Percentiles rank a stretch among this genome's conserved stretches.
Evolutionary conservation across 2,797 vertebrate genomes (phyloP).

Genomic region (Molothrus ater): DNA sequence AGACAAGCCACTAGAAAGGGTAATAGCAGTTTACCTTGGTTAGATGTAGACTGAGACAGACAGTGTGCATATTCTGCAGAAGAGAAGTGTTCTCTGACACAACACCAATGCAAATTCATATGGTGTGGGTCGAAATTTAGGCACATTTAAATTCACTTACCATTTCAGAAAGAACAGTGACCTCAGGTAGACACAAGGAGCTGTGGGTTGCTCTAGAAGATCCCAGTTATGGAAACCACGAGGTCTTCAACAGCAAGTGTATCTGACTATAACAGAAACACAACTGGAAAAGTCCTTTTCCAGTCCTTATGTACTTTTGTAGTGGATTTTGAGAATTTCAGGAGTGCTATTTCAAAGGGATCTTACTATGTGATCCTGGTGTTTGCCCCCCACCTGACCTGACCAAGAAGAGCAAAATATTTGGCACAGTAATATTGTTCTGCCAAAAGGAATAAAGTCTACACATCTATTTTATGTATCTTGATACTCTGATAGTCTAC

Average conservation of each 20-base stretch:
- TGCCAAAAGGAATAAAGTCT: neutral
- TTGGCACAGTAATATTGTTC: neutral
- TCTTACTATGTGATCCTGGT: neutral
- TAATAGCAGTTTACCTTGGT: neutral
- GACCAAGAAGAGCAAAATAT: neutral
- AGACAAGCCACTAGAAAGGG: neutral
- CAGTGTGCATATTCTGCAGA: neutral
- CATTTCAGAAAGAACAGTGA: neutral
- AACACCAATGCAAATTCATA: neutral
- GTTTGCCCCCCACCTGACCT: neutral
- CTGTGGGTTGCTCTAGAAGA: fast-evolving
- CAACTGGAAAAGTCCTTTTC: neutral
- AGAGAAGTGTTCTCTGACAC: neutral
- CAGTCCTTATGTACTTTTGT: neutral
- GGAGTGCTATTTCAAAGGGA: neutral
- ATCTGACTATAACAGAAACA: neutral
- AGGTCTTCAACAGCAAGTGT: neutral
- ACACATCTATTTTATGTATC: neutral
- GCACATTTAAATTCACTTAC: neutral
- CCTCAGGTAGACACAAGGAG: neutral
- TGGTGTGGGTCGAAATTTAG: neutral
- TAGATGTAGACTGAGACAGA: neutral
- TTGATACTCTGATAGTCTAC: neutral
- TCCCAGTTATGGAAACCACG: neutral
- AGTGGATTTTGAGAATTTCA: neutral